Evolutionary conservation across 2,888 invertebrate genomes (phyloP).

Genomic region (Tiphia femorata): DNA sequence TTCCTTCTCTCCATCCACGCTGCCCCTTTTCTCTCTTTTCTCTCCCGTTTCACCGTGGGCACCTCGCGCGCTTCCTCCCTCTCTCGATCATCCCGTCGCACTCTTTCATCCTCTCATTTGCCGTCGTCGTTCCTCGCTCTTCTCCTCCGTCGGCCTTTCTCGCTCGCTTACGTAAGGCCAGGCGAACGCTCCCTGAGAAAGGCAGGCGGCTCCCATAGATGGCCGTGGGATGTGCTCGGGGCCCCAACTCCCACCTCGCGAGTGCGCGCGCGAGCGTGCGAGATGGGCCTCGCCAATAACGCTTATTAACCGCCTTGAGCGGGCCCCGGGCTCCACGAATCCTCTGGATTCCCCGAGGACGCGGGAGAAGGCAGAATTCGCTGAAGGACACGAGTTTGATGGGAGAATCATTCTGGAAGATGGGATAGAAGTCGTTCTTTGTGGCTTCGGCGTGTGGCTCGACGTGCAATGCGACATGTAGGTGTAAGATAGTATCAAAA

Average conservation of each 20-base stretch:
- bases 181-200: slow-evolving; percentile 59
- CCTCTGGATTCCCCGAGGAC: too few species aligned
- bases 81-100: slow-evolving; percentile 13
- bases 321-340: slow-evolving; percentile 9
- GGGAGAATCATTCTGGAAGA: too few species aligned
- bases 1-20: slow-evolving; percentile 40
- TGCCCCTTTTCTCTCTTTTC: slow-evolving; percentile 28
- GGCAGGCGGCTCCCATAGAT: slow-evolving; percentile 59
- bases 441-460: too few species aligned
- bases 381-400: too few species aligned
- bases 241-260: slow-evolving; percentile 62
- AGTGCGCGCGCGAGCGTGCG: too few species aligned
- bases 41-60: background rate
- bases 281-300: slow-evolving; percentile 46
- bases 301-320: slow-evolving; percentile 50
- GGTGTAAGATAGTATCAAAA: too few species aligned
- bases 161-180: slow-evolving; percentile 38
- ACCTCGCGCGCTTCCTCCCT: slow-evolving; percentile 10
- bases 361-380: too few species aligned
- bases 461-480: too few species aligned
- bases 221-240: slow-evolving; percentile 66
- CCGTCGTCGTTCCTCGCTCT: slow-evolving; percentile 16
- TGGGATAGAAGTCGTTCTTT: too few species aligned
- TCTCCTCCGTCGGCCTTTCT: too few species aligned
- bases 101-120: slow-evolving; percentile 7